A percentile compares a stretch with the other conserved stretches of the same genome.
phyloP scores from a whole-genome alignment of 2,113 vertebrate species.

The Otis tarda region DNA sequence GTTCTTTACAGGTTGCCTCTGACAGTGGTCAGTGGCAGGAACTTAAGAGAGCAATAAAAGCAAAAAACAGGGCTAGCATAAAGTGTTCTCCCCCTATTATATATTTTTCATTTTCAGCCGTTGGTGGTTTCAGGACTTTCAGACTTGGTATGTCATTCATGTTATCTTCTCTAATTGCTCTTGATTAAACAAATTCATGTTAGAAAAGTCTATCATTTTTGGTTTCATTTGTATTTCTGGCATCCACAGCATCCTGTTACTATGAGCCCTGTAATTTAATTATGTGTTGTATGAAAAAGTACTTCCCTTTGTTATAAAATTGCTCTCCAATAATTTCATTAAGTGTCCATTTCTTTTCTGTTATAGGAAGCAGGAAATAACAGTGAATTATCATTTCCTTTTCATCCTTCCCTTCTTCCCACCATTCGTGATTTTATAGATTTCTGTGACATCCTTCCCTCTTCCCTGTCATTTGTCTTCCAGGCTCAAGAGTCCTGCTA shows the following conservation, averaged over 20 bases:
- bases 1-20: neutral
- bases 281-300: neutral
- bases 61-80: neutral
- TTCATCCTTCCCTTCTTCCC: neutral
- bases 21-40: neutral
- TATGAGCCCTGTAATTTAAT: neutral
- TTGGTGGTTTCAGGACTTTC: neutral
- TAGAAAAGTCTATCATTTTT: too few species aligned
- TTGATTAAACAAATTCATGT: too few species aligned
- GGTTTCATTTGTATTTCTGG: conserved; percentile 37
- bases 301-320: conserved; percentile 58
- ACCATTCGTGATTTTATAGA: neutral
- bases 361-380: conserved; percentile 20
- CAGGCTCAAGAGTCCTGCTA: neutral
- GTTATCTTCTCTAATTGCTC: neutral
- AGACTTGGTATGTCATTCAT: neutral
- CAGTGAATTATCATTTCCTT: conserved; percentile 4
- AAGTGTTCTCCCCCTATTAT: neutral
- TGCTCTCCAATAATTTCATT: conserved; percentile 52
- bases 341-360: neutral
- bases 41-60: neutral
- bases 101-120: neutral
- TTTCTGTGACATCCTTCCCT: neutral
- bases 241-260: conserved; percentile 43
- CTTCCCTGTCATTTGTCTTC: neutral